Evolutionary conservation across 2,797 vertebrate genomes (phyloP).

Genomic region (Enteromius trimaculatus): DNA sequence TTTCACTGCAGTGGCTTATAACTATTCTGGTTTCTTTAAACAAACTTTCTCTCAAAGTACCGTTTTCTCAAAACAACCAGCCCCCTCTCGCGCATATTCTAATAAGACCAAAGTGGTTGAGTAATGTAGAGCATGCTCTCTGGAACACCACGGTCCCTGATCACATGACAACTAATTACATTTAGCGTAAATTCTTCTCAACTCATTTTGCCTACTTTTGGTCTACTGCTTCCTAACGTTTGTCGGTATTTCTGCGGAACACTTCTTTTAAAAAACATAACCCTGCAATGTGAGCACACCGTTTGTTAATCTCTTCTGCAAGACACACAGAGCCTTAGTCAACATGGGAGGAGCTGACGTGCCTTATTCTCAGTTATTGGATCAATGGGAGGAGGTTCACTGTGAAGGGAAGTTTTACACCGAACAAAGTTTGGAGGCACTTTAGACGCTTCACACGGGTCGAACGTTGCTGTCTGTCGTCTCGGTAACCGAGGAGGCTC

Average conservation of each 20-base stretch:
- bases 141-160: background rate
- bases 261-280: background rate
- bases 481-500: conserved; percentile 65
- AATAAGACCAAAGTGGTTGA: background rate
- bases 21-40: background rate
- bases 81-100: background rate
- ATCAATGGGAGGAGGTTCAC: conserved; percentile 37
- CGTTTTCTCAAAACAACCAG: background rate
- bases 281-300: background rate
- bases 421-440: background rate
- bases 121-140: background rate
- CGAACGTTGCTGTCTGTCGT: conserved; percentile 33
- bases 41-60: background rate
- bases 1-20: background rate
- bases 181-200: background rate
- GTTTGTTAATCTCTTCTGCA: background rate
- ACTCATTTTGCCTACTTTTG: background rate
- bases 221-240: background rate
- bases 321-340: background rate
- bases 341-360: conserved; percentile 55
- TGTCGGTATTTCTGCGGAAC: background rate
- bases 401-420: conserved; percentile 17
- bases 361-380: conserved; percentile 24
- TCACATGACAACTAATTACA: background rate
- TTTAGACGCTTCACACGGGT: background rate